These are phyloP conservation scores for Drosophila littoralis DNA, from an alignment of 1,140 invertebrate genomes.

Conservation along the genomic window DNA sequence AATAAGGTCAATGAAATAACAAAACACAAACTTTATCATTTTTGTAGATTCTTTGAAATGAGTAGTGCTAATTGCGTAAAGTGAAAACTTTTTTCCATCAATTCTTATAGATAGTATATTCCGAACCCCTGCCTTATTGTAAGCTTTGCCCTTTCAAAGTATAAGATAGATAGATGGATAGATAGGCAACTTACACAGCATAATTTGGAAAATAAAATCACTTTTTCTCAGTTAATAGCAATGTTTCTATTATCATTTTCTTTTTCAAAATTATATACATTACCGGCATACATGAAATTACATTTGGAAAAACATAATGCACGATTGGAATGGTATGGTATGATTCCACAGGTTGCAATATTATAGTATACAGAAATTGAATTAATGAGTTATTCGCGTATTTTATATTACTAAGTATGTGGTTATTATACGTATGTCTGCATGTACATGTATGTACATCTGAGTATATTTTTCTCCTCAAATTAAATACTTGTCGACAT, in stretches of 20 bases:
- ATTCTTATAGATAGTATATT: no score
- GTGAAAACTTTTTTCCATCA: no score
- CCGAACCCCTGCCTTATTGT: no score
- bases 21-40: no score
- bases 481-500: slow-evolving; percentile 41
- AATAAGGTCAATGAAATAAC: no score
- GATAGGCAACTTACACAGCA: no score
- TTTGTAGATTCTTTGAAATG: no score
- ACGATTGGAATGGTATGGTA: slow-evolving; percentile 60
- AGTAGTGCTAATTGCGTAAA: no score
- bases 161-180: no score
- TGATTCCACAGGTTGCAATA: slow-evolving; percentile 54
- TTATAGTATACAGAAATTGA: slow-evolving; percentile 54
- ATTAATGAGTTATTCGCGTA: slow-evolving; percentile 21
- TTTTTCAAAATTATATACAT: slow-evolving; percentile 59
- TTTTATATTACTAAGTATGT: slow-evolving; percentile 17
- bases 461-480: slow-evolving; percentile 50
- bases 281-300: slow-evolving; percentile 53
- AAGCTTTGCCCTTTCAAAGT: no score
- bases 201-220: slow-evolving; percentile 22
- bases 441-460: slow-evolving; percentile 60
- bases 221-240: slow-evolving; percentile 51
- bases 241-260: slow-evolving; percentile 72
- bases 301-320: slow-evolving; percentile 53
- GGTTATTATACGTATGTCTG: slow-evolving; percentile 24